Evolutionary conservation across 2,113 vertebrate species (phyloP), one percentile per base, ranked within the genome.

Genomic region (Circaetus gallicus): DNA sequence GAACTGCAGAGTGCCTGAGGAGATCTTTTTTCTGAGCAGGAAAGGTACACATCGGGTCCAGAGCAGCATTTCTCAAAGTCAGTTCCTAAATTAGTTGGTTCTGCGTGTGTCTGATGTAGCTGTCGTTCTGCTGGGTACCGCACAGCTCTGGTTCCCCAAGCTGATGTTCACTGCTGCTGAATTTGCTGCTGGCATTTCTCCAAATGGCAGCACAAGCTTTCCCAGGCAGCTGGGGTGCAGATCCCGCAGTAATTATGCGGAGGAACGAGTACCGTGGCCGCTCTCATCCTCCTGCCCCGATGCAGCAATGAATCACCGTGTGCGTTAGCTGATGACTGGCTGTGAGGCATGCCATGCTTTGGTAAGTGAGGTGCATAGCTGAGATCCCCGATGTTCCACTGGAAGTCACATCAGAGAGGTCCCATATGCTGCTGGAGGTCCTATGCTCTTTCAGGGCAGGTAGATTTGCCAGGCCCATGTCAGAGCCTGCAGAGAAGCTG

Each of bases 131-230:
- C 16, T 81, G 42, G 58, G 21, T 45, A 45, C 61, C 40, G 34
- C 28, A 14, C 32, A 67, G 47, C 16, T 87, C 61, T 49, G 14
- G 9, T 9, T 85, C 20, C 52, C 61, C 40, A 59, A 53, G 50
- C 31, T 20, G 17, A 14, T 43, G 45, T 49, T 53, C 1, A 0
- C 52, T 63, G 79, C 56, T 0, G 0, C 70, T 74, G 69, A 52
- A 84, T 53, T 72, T 91, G 47, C 66, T 63, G 36, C 38, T 76
- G 56, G n/a, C 32, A 24, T 59, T 80, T 86, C 71, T 93, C 63
- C 53, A 59, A 89, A 67, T 6, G 29, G 52, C 52, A 93, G 83
- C 42, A 71, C 28, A 66, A 92, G 32, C 31, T 82, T 71, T 79
- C 65, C 76, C 55, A 40, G 61, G 65, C 45, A 52, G 15, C 52